These are phyloP conservation scores for Platygyra sinensis DNA, from an alignment of 64 coral and sea anemone genomes.

Conservation along the genomic window DNA sequence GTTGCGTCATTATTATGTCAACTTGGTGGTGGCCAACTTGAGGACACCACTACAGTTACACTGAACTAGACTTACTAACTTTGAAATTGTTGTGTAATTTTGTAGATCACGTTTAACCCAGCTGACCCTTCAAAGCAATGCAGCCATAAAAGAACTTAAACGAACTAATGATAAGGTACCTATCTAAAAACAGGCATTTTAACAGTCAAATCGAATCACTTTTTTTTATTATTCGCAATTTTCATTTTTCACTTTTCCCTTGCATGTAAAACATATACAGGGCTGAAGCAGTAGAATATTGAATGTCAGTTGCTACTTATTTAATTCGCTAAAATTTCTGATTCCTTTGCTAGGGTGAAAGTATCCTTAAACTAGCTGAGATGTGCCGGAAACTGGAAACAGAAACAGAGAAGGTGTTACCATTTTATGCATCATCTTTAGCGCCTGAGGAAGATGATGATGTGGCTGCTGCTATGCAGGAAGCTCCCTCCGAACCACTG, in stretches of 20 bases:
- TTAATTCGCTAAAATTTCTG: neutral
- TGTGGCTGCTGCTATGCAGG: constrained; percentile 83
- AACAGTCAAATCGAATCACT: no score
- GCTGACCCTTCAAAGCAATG: constrained; percentile 97
- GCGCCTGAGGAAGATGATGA: constrained; percentile 87
- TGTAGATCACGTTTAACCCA: constrained; percentile 84
- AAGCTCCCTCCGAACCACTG: constrained; percentile 80
- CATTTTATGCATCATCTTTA: constrained; percentile 91
- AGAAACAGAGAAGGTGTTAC: constrained; percentile 96
- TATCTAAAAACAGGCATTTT: neutral
- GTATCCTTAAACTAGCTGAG: constrained; percentile 84
- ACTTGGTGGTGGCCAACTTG: no score
- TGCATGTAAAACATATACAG: no score
- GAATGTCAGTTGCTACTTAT: no score
- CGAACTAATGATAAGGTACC: constrained; percentile 82
- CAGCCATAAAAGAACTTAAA: constrained; percentile 90
- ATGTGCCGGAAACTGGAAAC: constrained; percentile 98
- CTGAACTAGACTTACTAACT: no score
- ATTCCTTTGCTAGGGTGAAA: constrained; percentile 69
- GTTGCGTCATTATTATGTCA: no score
- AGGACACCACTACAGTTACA: no score
- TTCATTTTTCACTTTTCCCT: no score
- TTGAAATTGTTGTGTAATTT: neutral
- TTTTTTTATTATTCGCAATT: no score
- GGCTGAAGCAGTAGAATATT: no score